Evolutionary conservation across 2,888 invertebrate genomes (phyloP).

Genomic region (Drosophila neonasuta): DNA sequence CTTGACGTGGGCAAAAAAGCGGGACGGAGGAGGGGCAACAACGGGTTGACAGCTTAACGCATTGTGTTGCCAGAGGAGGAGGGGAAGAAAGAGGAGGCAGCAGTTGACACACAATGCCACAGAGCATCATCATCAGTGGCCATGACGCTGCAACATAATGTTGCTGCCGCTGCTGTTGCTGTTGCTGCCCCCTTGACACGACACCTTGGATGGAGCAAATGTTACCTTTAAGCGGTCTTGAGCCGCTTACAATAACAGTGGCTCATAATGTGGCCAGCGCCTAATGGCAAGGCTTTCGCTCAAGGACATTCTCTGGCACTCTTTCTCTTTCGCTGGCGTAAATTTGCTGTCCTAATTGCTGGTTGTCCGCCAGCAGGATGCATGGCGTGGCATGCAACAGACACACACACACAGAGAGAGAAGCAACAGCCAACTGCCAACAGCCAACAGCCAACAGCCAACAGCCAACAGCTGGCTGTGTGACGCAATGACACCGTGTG

Average conservation of each 20-base stretch:
- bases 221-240: slow-evolving; percentile 37
- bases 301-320: slow-evolving; percentile 22
- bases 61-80: slow-evolving; percentile 17
- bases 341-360: slow-evolving; percentile 21
- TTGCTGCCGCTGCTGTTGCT: background rate
- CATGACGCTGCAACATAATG: slow-evolving; percentile 24
- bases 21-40: background rate
- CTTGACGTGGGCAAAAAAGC: background rate
- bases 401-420: too few relatives aligned
- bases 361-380: slow-evolving; percentile 11
- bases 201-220: slow-evolving; percentile 10
- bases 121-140: background rate
- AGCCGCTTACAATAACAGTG: slow-evolving; percentile 35
- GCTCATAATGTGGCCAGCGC: slow-evolving; percentile 37
- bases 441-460: too few relatives aligned
- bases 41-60: slow-evolving; percentile 38
- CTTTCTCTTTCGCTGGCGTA: background rate
- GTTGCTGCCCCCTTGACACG: background rate
- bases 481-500: slow-evolving; percentile 1
- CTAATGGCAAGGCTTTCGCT: slow-evolving; percentile 42
- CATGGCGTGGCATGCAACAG: background rate
- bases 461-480: background rate
- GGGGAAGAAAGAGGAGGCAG: too few relatives aligned
- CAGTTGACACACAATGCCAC: slow-evolving; percentile 39
- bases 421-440: too few relatives aligned